Conservation (phyloP, 2,888 invertebrate species). For the Aspidiotus rigidus region DNA sequence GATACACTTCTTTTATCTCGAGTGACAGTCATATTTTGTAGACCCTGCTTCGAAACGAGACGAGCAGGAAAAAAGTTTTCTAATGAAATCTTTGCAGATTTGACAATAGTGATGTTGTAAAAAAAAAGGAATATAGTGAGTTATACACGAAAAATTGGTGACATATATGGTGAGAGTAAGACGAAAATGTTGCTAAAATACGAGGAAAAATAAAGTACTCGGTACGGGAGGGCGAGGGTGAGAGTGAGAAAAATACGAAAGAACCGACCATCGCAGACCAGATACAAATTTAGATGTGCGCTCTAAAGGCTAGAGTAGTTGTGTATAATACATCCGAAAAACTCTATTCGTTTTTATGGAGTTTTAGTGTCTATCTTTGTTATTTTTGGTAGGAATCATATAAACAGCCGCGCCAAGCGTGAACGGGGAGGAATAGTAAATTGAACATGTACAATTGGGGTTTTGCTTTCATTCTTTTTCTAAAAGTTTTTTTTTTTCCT, state of each 20-base stretch:
- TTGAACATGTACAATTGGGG: slow-evolving; percentile 30
- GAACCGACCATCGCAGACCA: slow-evolving; percentile 16
- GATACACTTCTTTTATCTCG: too few species aligned
- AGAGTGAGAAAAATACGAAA: slow-evolving; percentile 17
- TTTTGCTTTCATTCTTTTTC: slow-evolving; percentile 17
- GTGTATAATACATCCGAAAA: slow-evolving; percentile 20
- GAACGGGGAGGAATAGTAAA: slow-evolving; percentile 21
- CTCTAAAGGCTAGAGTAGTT: neutral
- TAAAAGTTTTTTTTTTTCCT: neutral
- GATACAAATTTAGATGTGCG: slow-evolving; percentile 32
- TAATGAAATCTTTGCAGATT: too few species aligned
- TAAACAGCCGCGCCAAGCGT: slow-evolving; percentile 16
- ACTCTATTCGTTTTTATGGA: slow-evolving; percentile 33
- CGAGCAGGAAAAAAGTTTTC: too few species aligned
- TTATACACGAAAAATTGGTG: slow-evolving; percentile 17
- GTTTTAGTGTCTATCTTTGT: slow-evolving; percentile 33
- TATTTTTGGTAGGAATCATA: slow-evolving; percentile 29
- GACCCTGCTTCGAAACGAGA: too few species aligned
- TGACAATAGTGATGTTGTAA: slow-evolving; percentile 17
- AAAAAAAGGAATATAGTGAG: slow-evolving; percentile 8
- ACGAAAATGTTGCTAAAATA: slow-evolving; percentile 6
- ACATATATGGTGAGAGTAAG: slow-evolving; percentile 16
- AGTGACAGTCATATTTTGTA: too few species aligned
- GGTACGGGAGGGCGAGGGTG: neutral
- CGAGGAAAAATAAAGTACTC: neutral